Evolutionary conservation across 2,888 invertebrate genomes (phyloP), one percentile per base, ranked within the genome.

Genomic region (Diplazon laetatorius): DNA sequence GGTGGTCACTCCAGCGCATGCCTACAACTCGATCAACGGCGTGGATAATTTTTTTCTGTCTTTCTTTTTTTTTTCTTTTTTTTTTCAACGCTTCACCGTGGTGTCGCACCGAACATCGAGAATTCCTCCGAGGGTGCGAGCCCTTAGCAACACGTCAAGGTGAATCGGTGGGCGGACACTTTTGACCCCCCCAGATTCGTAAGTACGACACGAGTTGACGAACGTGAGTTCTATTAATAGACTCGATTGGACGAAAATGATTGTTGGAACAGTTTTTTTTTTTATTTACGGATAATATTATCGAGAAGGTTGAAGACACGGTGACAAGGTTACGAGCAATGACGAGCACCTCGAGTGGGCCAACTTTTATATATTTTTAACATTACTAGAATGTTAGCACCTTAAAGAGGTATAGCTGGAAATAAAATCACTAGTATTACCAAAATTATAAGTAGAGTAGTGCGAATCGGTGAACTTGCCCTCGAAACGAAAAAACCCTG

Each of bases 1-100:
- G 44, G 63, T 60, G 81, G 74, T 82, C 80, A 84, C 80, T 80
- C 85, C 66, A 62, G 90, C 89, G 89, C 89, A 89, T 88, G 87
- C 86, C 84, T 86, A 82, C 2, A 30, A 82, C 70, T 59, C 52
- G 68, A 73, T 52, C 78, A 68, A 59, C 37, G 37, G 37, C 39
- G 60, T 12, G 46, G 46, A n/a, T n/a, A n/a, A n/a, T n/a, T n/a
- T n/a, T n/a, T n/a, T n/a, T n/a, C n/a, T n/a, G n/a, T 12, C 65
- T 30, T 62, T 10, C 52, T 30, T 57, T 57, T 69, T 69, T 25
- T 57, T 60, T 30, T 30, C 6, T 30, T 30, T 30, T 30, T 6
- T 30, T 5, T 30, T 5, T 5, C 30, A 6, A 30, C 30, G 62
- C 68, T 55, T 48, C 22, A 35, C 37, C 20, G 25, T 60, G 37